Conservation (phyloP, 2,888 invertebrate genomes). For the Cephus runcator region DNA sequence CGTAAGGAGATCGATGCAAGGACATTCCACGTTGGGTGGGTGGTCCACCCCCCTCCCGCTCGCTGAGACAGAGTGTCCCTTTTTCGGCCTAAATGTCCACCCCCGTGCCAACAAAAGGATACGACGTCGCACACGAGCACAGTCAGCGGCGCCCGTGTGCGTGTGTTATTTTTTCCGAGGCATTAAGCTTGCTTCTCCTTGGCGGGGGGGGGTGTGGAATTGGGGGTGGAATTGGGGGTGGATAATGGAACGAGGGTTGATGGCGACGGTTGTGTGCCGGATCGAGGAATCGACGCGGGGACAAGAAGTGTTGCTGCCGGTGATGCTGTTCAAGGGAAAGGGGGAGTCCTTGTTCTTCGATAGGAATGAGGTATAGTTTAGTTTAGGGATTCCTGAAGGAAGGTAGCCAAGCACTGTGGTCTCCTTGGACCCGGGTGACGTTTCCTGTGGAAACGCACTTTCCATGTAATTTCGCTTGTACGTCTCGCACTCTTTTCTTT, state of each 20-base stretch:
- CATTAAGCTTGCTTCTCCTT: constrained; percentile 59
- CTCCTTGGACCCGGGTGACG: no score
- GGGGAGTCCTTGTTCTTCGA: constrained; percentile 14
- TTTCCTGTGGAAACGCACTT: no score
- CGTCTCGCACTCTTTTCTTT: no score
- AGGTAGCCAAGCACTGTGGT: constrained; percentile 5
- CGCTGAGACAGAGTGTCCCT: constrained; percentile 44
- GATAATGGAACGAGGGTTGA: neutral
- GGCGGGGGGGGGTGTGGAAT: constrained; percentile 32
- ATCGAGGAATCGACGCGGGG: no score
- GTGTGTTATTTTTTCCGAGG: constrained; percentile 64
- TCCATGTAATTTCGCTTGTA: no score
- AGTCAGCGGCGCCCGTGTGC: constrained; percentile 39
- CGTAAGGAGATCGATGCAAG: constrained; percentile 3
- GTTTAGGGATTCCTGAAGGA: constrained; percentile 53
- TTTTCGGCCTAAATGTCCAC: constrained; percentile 58
- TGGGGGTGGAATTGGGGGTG: constrained; percentile 29
- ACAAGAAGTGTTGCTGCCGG: no score
- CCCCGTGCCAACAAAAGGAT: constrained; percentile 49
- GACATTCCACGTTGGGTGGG: neutral
- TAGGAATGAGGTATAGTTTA: constrained; percentile 54
- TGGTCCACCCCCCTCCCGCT: neutral
- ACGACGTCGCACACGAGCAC: constrained; percentile 27
- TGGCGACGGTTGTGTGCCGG: no score
- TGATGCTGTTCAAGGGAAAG: no score